Conservation (phyloP, 2,797 vertebrate genomes). For the Pogonophryne albipinna region DNA sequence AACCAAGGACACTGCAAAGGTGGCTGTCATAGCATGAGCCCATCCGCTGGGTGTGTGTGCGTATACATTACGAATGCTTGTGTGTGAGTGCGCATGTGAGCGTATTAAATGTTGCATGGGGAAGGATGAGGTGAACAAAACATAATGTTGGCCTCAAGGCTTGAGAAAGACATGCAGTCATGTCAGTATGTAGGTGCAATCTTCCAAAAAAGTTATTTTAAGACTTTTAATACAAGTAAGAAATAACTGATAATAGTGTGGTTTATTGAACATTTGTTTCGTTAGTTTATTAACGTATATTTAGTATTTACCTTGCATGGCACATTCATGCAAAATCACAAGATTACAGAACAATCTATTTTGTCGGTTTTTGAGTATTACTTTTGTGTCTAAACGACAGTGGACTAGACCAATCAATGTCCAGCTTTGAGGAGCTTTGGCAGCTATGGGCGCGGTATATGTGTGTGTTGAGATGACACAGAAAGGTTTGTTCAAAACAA, state of each 20-base stretch:
- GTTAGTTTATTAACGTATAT: neutral
- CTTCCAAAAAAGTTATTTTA: constrained; percentile 28
- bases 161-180: constrained; percentile 27
- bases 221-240: neutral
- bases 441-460: too few relatives aligned
- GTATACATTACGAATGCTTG: constrained; percentile 18
- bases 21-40: constrained; percentile 53
- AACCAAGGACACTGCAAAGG: constrained; percentile 67
- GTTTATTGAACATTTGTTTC: neutral
- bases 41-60: constrained; percentile 51
- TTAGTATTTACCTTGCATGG: neutral
- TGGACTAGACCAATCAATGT: too few relatives aligned
- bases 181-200: constrained; percentile 12
- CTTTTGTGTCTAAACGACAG: too few relatives aligned
- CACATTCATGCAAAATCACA: too few relatives aligned
- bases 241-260: neutral
- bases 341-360: too few relatives aligned
- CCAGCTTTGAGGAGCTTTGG: too few relatives aligned
- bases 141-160: constrained; percentile 31
- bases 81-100: neutral
- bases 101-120: constrained; percentile 19
- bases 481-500: neutral
- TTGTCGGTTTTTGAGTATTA: too few relatives aligned
- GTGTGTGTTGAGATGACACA: neutral
- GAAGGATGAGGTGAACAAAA: constrained; percentile 45